These are phyloP conservation scores for Melanotaenia parkinsoni DNA, from an alignment of 2,797 vertebrate species.

Conservation along the genomic window DNA sequence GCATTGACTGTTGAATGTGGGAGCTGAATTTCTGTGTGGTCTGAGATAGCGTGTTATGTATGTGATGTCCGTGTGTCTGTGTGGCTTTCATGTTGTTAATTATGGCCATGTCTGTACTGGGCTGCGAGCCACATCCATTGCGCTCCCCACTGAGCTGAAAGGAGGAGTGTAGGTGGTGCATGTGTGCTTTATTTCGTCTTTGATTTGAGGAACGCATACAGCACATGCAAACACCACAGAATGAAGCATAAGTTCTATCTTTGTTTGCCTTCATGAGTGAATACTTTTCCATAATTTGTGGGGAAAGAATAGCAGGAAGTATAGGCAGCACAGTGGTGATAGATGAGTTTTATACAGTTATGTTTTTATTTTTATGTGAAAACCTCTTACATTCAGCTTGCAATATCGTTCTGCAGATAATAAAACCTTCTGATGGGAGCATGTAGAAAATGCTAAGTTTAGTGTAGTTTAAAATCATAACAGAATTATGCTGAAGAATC, in stretches of 20 bases:
- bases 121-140: slow-evolving; percentile 39
- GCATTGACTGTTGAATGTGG: slow-evolving; percentile 18
- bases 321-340: background rate
- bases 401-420: background rate
- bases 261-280: slow-evolving; percentile 12
- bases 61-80: slow-evolving; percentile 26
- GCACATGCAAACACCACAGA: slow-evolving; percentile 23
- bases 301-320: slow-evolving; percentile 5
- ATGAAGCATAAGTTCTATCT: slow-evolving; percentile 44
- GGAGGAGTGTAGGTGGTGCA: slow-evolving; percentile 54
- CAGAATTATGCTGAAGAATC: slow-evolving; percentile 34
- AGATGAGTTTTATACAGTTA: no score
- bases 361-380: background rate
- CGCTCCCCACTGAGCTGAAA: slow-evolving; percentile 51
- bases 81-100: slow-evolving; percentile 63
- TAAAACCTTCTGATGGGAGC: background rate
- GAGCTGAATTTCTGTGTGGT: slow-evolving; percentile 35
- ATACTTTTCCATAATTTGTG: slow-evolving; percentile 20
- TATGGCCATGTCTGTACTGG: slow-evolving; percentile 53
- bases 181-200: slow-evolving; percentile 34
- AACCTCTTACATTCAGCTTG: background rate
- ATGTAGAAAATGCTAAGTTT: background rate
- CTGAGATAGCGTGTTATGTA: slow-evolving; percentile 34
- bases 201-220: slow-evolving; percentile 50
- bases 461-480: slow-evolving; percentile 45